A percentile compares a stretch with the other conserved stretches of the same genome.
These are phyloP conservation scores for Hippopotamyrus pictus DNA, from an alignment of 2,797 vertebrate genomes.

Conservation along the genomic window DNA sequence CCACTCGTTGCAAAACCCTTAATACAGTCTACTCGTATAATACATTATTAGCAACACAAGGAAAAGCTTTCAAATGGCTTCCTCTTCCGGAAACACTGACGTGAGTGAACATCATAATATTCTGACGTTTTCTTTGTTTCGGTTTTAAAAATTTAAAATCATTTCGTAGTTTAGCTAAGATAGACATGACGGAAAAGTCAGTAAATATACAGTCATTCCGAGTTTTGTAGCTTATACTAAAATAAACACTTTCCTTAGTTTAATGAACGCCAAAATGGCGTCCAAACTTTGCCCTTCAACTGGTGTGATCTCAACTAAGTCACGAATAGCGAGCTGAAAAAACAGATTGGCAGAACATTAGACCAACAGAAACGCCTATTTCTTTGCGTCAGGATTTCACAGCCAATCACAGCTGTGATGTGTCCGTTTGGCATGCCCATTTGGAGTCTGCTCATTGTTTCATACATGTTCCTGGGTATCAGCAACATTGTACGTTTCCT, in stretches of 20 bases:
- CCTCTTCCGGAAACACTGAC: conserved; percentile 27
- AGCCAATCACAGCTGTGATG: conserved; percentile 40
- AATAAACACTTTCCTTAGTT: not conserved
- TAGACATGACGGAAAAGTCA: not conserved
- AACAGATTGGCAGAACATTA: not conserved
- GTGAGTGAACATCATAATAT: not conserved
- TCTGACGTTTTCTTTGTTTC: conserved; percentile 23
- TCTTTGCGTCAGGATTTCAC: accelerated
- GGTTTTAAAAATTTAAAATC: not conserved
- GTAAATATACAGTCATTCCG: not conserved
- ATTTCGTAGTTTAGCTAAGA: not conserved
- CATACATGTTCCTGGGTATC: conserved; percentile 64
- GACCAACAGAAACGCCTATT: conserved; percentile 26
- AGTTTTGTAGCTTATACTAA: not conserved
- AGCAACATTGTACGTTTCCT: conserved; percentile 76
- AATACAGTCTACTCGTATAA: not conserved
- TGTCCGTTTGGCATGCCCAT: not conserved
- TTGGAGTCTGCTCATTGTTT: not conserved
- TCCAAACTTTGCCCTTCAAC: conserved; percentile 48
- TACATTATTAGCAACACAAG: not conserved
- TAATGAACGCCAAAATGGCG: conserved; percentile 49
- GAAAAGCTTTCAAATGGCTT: conserved; percentile 55
- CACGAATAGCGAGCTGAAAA: not conserved
- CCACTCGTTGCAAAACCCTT: not conserved
- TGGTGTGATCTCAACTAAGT: conserved; percentile 43